Percentiles rank a stretch among this genome's conserved stretches.
phyloP scores from a whole-genome alignment of 2,797 vertebrate species.

The Sphenopsis melanotis region DNA sequence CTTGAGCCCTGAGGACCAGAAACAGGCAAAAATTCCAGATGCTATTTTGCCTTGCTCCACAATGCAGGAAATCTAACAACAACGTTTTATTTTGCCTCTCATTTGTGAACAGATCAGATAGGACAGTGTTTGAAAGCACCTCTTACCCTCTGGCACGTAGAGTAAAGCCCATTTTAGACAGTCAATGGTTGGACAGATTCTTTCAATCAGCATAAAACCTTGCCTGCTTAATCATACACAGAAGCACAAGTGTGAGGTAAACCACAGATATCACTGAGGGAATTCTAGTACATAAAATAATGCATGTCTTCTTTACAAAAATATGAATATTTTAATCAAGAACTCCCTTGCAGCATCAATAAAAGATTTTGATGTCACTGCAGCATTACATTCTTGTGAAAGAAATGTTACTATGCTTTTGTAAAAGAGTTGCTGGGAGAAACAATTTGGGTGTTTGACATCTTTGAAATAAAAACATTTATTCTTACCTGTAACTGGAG shows the following conservation, averaged over 20 bases:
- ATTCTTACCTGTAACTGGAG: background rate
- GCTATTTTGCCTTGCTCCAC: background rate
- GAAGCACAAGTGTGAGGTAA: background rate
- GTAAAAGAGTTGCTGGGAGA: background rate
- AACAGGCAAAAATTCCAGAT: background rate
- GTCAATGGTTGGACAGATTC: background rate
- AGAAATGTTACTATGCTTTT: background rate
- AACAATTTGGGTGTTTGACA: background rate
- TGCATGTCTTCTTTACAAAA: background rate
- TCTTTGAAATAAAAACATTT: background rate
- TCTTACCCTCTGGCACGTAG: background rate
- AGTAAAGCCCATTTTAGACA: background rate
- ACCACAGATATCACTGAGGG: background rate
- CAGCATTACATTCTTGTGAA: background rate
- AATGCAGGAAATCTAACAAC: background rate
- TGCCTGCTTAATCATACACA: background rate
- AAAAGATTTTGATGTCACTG: background rate
- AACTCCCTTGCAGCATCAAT: background rate
- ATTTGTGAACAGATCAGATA: background rate
- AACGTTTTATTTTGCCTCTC: background rate
- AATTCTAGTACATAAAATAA: conserved; percentile 11
- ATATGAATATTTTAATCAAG: background rate
- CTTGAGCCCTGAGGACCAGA: background rate
- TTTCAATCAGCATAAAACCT: background rate
- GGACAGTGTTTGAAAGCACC: background rate